Evolutionary conservation across 2,888 invertebrate genomes (phyloP).

Genomic region (Macaria liturata): DNA sequence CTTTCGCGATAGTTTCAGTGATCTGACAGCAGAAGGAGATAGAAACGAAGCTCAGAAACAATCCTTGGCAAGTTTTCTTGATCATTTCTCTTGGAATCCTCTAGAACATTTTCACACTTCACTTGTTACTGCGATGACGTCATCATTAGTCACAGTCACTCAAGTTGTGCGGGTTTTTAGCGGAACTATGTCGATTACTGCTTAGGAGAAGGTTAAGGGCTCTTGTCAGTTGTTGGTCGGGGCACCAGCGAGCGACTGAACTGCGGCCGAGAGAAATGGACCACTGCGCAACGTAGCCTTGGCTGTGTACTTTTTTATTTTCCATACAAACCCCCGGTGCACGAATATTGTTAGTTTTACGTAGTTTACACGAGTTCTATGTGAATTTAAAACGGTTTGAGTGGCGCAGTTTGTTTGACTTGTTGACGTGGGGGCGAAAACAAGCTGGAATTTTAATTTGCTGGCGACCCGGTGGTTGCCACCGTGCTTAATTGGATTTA

Average conservation of each 20-base stretch:
- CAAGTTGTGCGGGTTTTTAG: conserved; percentile 31
- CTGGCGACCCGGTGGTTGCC: not conserved
- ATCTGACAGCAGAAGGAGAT: conserved; percentile 79
- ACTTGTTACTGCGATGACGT: conserved; percentile 40
- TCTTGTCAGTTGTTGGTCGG: conserved; percentile 49
- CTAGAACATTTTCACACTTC: conserved; percentile 32
- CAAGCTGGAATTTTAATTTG: conserved; percentile 8
- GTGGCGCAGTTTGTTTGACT: conserved; percentile 28
- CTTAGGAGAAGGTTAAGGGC: conserved; percentile 61
- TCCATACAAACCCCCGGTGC: conserved; percentile 51
- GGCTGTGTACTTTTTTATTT: conserved; percentile 55
- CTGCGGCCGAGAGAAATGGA: conserved; percentile 52
- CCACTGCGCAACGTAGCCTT: conserved; percentile 69
- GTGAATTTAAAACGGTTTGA: conserved; percentile 44
- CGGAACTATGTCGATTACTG: conserved; percentile 50
- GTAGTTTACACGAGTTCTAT: conserved; percentile 34
- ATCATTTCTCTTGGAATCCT: conserved; percentile 54
- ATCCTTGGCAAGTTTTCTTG: conserved; percentile 75
- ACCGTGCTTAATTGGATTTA: not conserved
- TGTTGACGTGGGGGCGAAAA: conserved; percentile 9
- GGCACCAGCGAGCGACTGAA: conserved; percentile 61
- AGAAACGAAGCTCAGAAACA: conserved; percentile 75
- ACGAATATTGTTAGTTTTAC: conserved; percentile 46
- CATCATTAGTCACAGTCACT: conserved; percentile 35
- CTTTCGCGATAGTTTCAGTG: conserved; percentile 76